Conservation (phyloP, 2,888 invertebrate species). For the Drosophila mulleri region DNA sequence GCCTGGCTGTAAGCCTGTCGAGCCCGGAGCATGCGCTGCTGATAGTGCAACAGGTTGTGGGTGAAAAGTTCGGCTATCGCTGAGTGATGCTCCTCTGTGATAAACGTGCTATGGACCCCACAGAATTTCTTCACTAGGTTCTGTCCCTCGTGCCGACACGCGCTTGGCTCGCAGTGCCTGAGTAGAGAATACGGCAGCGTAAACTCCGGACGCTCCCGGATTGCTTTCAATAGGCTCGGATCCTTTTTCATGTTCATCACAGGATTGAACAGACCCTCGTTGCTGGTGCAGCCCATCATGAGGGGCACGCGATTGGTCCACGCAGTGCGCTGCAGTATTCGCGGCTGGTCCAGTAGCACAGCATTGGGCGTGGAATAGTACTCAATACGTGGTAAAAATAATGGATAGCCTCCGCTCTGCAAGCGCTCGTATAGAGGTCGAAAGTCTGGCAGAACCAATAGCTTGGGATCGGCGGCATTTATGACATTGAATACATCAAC, state of each 20-base stretch:
- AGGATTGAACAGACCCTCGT: conserved; percentile 59
- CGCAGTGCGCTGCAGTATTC: conserved; percentile 64
- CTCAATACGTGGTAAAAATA: conserved; percentile 76
- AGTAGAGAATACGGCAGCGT: conserved; percentile 12
- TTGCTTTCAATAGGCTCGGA: conserved; percentile 15
- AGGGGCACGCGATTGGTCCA: conserved; percentile 82
- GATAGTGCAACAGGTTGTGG: conserved; percentile 70
- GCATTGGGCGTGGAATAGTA: conserved; percentile 66
- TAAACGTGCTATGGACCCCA: conserved; percentile 53
- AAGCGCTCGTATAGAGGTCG: conserved; percentile 52
- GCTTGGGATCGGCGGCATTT: conserved; percentile 50
- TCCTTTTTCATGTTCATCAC: neutral
- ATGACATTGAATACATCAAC: conserved; percentile 56
- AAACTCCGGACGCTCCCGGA: conserved; percentile 37
- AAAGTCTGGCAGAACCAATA: conserved; percentile 46
- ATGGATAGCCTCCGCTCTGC: conserved; percentile 3
- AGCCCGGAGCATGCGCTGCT: conserved; percentile 69
- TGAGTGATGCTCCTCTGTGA: conserved; percentile 74
- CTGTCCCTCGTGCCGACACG: conserved; percentile 53
- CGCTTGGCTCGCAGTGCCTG: conserved; percentile 16
- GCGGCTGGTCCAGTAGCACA: conserved; percentile 72
- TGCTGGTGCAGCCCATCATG: conserved; percentile 78
- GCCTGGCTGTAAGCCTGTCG: conserved; percentile 69
- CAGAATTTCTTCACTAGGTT: conserved; percentile 63
- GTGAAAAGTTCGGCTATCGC: conserved; percentile 64